Base-by-base conservation (phyloP, 2,113 vertebrate genomes). In the Pedetes capensis region DNA sequence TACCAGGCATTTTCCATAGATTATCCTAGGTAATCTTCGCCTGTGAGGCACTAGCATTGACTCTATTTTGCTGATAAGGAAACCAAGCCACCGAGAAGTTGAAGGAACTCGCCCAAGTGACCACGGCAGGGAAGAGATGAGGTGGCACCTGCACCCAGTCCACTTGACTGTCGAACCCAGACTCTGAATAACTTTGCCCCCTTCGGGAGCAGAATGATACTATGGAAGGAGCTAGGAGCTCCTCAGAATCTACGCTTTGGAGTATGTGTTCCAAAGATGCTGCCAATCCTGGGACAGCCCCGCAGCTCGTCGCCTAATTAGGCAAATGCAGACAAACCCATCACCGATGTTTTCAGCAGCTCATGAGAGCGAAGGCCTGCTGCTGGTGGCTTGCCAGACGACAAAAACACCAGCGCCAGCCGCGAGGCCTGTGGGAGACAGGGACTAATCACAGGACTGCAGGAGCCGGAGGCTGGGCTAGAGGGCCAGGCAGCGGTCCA, bases 261-360 rank as follows among this genome's bases (percentile, higher is more conserved):
- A 81, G 89, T 92, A 86, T 97, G 89, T 96, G 95, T 90, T 92
- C 89, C 55, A 71, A 97, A 97, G 96, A 96, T 64, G 68, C 97
- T 98, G 98, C 95, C 98, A 97, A 96, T 96, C 97, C 51, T 16
- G 0, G 78, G 96, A 95, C 92, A 96, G 93, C 93, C 71, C 93
- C 98, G 57, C 89, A 96, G 97, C 96, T 96, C 96, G 49, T 93
- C 81, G n/a, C 95, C 98, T 98, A 98, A 98, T 98, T 98, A 98
- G 97, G 97, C 95, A 97, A 98, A 97, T 95, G 96, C 97, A 98
- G 98, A 98, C 98, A 98, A 98, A 98, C 98, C 95, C 97, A 97
- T 98, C 98, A 96, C 97, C 97, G 98, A 97, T 97, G 96, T 97
- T 98, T 97, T 96, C 98, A 75, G 29, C 25, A 25, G 97, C 97